Evolutionary conservation across 2,888 invertebrate genomes (phyloP), one percentile per base, ranked within the genome.

Genomic region (Machimus atricapillus): DNA sequence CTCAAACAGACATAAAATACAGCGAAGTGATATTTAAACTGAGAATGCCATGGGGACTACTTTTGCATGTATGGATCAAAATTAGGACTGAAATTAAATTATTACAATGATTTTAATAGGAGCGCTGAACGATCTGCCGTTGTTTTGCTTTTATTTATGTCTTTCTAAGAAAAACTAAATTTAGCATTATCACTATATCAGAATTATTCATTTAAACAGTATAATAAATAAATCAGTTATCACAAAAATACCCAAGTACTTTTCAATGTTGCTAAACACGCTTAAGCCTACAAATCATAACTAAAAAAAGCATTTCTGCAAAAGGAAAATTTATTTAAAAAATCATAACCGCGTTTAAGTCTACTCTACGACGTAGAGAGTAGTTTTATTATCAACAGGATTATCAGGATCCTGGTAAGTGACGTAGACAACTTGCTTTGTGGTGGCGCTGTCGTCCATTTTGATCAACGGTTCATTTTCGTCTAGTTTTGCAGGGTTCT

Each of bases 1-100:
- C 94, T 97, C 90, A 97, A 97, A 92, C 95, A 95, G 91, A 87
- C 89, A 88, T 88, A 87, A 88, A 34, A 87, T 76, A 37, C n/a
- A 23, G 40, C 14, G 16, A 78, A 43, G 34, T 14, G 27, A 85
- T 74, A 40, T 56, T 46, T 2, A 8, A 85, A 85, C 27, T 46
- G 16, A 79, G 66, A 27, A 66, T 66, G 19, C 77, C 77, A 31
- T 37, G 40, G 37, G 16, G 34, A 23, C 7, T 66, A 66, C 23
- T 66, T 66, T 66, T 66, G 66, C 66, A 66, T 66, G 66, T 3
- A 27, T 8, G 66, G 12, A 66, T 66, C 66, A 66, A 66, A 66
- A 66, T 66, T 23, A 66, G 66, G 23, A 66, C 66, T 66, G 66
- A 66, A 23, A 8, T 66, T 66, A 66, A 66, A 66, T 66, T 66